A percentile compares a stretch with the other conserved stretches of the same genome.
These are phyloP conservation scores for Graphium colonna DNA, from an alignment of 2,888 invertebrate species.

Conservation along the genomic window DNA sequence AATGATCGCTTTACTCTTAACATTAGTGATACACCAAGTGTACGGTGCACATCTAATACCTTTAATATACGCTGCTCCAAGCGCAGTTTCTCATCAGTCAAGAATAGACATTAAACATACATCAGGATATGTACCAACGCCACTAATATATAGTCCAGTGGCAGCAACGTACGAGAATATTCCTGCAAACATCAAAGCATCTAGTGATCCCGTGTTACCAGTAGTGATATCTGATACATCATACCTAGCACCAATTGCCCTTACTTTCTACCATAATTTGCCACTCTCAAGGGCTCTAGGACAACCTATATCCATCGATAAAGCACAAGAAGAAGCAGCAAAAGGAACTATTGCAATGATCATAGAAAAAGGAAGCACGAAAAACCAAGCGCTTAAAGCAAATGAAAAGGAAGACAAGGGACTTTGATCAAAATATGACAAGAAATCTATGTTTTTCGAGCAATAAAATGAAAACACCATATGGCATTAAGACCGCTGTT, in stretches of 20 bases:
- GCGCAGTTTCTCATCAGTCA: slow-evolving; percentile 79
- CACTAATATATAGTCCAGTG: slow-evolving; percentile 53
- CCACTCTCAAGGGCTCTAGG: slow-evolving; percentile 60
- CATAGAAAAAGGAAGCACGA: slow-evolving; percentile 8
- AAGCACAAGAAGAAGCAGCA: slow-evolving; percentile 34
- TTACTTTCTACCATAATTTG: slow-evolving; percentile 57
- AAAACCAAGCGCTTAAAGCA: slow-evolving; percentile 3
- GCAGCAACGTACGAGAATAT: slow-evolving; percentile 37
- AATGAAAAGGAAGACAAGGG: not conserved
- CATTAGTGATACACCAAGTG: slow-evolving; percentile 40
- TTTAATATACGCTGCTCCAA: slow-evolving; percentile 67
- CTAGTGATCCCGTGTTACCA: slow-evolving; percentile 39
- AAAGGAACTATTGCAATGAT: slow-evolving; percentile 19
- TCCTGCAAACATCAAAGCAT: slow-evolving; percentile 34
- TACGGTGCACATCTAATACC: slow-evolving; percentile 46
- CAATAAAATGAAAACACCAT: no score
- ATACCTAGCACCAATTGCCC: slow-evolving; percentile 52
- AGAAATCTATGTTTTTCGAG: no score
- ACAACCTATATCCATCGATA: slow-evolving; percentile 53
- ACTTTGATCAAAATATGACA: no score
- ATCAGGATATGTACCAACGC: slow-evolving; percentile 45
- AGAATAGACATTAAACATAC: slow-evolving; percentile 69
- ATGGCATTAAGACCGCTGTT: no score
- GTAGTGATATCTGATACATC: slow-evolving; percentile 45
- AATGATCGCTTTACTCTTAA: slow-evolving; percentile 51